Evolutionary conservation across 2,113 vertebrate genomes (phyloP), one percentile per base, ranked within the genome.

Genomic region (Fulica atra): DNA sequence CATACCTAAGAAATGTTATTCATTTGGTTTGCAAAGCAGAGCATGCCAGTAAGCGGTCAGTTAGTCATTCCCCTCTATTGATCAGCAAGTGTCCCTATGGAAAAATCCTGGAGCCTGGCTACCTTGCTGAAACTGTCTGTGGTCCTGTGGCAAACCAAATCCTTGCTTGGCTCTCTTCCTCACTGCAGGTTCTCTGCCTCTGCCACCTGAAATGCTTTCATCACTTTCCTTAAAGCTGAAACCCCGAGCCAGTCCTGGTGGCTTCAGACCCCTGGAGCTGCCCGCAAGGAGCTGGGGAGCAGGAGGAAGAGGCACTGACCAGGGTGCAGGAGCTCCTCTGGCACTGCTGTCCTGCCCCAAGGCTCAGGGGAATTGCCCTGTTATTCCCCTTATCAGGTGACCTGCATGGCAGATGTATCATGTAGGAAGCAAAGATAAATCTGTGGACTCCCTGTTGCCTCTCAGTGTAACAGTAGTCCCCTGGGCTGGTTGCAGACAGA

Each of bases 1-100:
- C 68, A 90, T 96, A 78, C 64, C n/a, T 81, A 89, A 77, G 81
- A 89, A 89, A 71, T 2, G 2, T 16, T 88, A 48, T 36, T 94
- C 66, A 92, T 96, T 80, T 71, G 35, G 28, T 87, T 92, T 88
- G 31, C 64, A 81, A 88, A 81, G 64, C 64, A 86, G 68, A 70
- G 16, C 63, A 38, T 63, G 53, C 19, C 6, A 2, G 46, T 83
- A 54, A 88, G 44, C 2, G 25, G 38, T 80, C 81, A 56, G 28
- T 38, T 59, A 77, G 60, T 13, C 68, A 71, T 88, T 90, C 51
- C 24, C 7, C 68, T 83, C n/a, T 83, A 10, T 23, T 83, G n/a
- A 70, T 65, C 46, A 71, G 42, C 18, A 70, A 35, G 23, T 0
- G 1, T 40, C 20, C 18, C 35, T 53, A 2, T 23, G 36, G 54